Evolutionary conservation across 2,113 vertebrate genomes (phyloP).

Genomic region (Morone saxatilis): DNA sequence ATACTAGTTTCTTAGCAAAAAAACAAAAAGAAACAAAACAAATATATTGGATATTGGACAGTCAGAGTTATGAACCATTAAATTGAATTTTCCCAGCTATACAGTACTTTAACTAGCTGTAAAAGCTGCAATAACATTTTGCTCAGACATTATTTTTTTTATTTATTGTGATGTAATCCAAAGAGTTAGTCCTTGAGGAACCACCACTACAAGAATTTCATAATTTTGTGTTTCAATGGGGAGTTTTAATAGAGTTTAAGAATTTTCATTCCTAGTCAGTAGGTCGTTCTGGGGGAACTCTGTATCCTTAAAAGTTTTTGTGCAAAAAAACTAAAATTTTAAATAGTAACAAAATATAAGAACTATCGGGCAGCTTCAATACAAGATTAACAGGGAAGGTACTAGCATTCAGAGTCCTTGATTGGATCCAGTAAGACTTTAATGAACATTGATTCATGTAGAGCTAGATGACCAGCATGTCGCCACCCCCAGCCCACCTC

Average conservation of each 20-base stretch:
- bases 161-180: slow-evolving; percentile 1
- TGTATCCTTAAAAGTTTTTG: neutral
- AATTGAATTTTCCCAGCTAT: neutral
- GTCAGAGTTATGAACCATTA: neutral
- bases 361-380: neutral
- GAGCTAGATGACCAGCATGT: slow-evolving; percentile 1
- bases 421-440: neutral
- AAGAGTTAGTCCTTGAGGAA: slow-evolving; percentile 1
- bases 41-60: too few species aligned
- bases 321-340: neutral
- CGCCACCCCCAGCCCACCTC: neutral
- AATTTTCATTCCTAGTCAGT: neutral
- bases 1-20: too few species aligned
- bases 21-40: too few species aligned
- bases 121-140: slow-evolving; percentile 19
- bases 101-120: neutral
- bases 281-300: neutral
- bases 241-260: neutral
- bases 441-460: slow-evolving; percentile 3
- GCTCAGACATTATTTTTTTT: slow-evolving; percentile 25
- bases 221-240: slow-evolving; percentile 15
- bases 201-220: slow-evolving; percentile 11
- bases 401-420: neutral
- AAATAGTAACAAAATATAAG: neutral
- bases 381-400: neutral